Evolutionary conservation across 2,113 vertebrate species (phyloP), one percentile per base, ranked within the genome.

Genomic region (Calyptomena viridis): DNA sequence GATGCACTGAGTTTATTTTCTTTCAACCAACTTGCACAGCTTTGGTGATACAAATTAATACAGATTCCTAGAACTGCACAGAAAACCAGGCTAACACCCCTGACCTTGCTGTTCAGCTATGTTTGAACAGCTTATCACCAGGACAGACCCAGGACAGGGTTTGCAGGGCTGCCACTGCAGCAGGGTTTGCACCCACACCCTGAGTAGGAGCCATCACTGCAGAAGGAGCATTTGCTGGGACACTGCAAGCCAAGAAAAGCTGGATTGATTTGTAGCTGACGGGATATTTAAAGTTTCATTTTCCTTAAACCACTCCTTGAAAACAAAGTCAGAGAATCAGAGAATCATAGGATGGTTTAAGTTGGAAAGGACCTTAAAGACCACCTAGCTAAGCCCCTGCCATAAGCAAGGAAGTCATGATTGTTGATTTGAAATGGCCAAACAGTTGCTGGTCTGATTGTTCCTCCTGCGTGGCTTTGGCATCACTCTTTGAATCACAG

Each of bases 121-220:
- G 55, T 91, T 84, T 79, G 86, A 55, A 14, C 71, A 72, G 63
- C 37, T 92, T 33, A 9, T 33, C 5, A 8, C 33, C 2, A 6
- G 4, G 3, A 10, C 0, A 7, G 81, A 77, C 59, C 59, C 46
- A 58, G 81, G 46, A 25, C 0, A 0, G 20, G 25, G 18, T 85
- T 73, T 56, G 27, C 14, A 20, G 1, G 3, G 47, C 62, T 46
- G 19, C 28, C 2, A 4, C n/a, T 13, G 50, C 44, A 20, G 40
- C 73, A 20, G 60, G 24, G 8, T 25, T 78, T 47, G 67, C 19
- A 47, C 33, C 53, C 55, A 11, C 66, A 52, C 49, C 37, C 52
- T 14, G 13, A 2, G 16, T 46, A 62, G 67, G 42, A 59, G 31
- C 27, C 0, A 0, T 7, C 11, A 14, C 76, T 47, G 76, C 40